Evolutionary conservation across 1,140 invertebrate genomes (phyloP), one percentile per base, ranked within the genome.

Genomic region (Mya arenaria): DNA sequence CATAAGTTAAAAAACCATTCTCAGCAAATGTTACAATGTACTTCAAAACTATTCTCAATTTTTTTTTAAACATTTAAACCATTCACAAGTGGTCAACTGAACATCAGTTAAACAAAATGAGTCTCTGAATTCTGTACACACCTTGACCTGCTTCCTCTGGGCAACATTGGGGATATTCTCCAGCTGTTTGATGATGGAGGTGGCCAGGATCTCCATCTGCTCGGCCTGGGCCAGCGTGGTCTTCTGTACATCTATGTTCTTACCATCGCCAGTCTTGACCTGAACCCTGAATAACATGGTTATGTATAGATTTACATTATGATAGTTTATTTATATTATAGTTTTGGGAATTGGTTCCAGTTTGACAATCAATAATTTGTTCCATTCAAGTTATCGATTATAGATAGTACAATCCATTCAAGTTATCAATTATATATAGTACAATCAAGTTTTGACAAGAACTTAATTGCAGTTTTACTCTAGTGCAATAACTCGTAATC

Each of bases 231-330:
- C 55, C 25, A 80, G 13, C 8, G 17, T 32, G 19, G 65, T 55
- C 25, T 71, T 80, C 34, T 80, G 63, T 8, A 80, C 23, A 34
- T 58, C 41, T 13, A 80, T 55, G 10, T 36, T 23, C 25, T 56
- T 36, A 10, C 34, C 66, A 48, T 71, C 66, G 0, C 62, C 34
- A 2, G 65, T 62, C 28, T 44, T 69, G 17, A 80, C 77, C 28
- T 66, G 66, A 1, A 80, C 77, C 36, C 77, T 80, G 55, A 17
- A 71, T 56, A 28, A 13, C 8, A 13, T 13, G 44, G 10, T 48
- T 48, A 13, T 13, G 10, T n/a, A 48, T 48, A 48, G 10, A 48
- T n/a, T 48, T 10, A 48, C 10, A 48, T 48, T 10, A 13, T n/a
- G n/a, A n/a, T n/a, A n/a, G 44, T 48, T 13, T 13, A 10, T 48